These are phyloP conservation scores for Nesospiza acunhae DNA, from an alignment of 2,113 vertebrate genomes.

Conservation along the genomic window DNA sequence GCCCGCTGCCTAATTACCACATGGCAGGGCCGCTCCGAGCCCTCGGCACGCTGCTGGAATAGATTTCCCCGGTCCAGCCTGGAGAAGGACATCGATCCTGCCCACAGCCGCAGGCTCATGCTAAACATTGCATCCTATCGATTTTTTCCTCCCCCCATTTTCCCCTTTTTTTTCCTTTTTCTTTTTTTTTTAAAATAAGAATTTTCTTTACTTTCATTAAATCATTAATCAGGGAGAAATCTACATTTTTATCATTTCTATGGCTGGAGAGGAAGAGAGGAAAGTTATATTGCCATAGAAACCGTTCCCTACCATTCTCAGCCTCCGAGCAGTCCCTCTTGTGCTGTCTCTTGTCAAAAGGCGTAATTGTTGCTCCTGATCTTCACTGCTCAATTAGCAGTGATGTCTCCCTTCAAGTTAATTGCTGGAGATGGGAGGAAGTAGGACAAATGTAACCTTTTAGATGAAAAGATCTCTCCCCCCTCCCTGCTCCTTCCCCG, in stretches of 20 bases:
- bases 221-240: conserved; percentile 70
- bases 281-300: conserved; percentile 77
- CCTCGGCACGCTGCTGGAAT: conserved; percentile 39
- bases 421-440: conserved; percentile 77
- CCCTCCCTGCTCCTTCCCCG: neutral
- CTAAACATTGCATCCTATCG: conserved; percentile 46
- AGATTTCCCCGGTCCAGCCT: conserved; percentile 60
- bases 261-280: conserved; percentile 68
- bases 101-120: conserved; percentile 21
- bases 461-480: conserved; percentile 73
- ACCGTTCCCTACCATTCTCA: conserved; percentile 72
- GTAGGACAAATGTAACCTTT: conserved; percentile 78
- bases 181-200: neutral
- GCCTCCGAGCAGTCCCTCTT: conserved; percentile 71
- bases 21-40: conserved; percentile 17
- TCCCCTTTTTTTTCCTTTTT: accelerated
- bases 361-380: conserved; percentile 79
- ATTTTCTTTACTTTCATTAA: conserved; percentile 69
- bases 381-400: conserved; percentile 77
- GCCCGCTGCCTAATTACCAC: conserved; percentile 58
- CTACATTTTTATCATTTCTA: conserved; percentile 68
- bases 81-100: conserved; percentile 67
- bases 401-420: conserved; percentile 79
- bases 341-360: conserved; percentile 77
- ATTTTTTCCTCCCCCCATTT: neutral